phyloP scores from a whole-genome alignment of 2,113 vertebrate genomes.

The Gulo gulo region DNA sequence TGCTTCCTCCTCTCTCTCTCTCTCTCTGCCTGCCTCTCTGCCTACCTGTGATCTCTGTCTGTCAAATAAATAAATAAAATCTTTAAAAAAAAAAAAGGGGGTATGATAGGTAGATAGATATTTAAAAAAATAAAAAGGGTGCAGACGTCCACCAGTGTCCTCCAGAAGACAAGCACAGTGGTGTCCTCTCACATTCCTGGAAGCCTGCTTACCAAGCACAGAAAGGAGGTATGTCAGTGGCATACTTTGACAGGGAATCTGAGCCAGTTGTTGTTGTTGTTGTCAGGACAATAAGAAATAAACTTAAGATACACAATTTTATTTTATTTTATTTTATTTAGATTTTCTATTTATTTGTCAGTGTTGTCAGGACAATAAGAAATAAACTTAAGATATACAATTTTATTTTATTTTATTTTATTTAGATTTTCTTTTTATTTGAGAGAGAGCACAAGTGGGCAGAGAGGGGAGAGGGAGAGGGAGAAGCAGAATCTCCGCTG shows the following conservation, averaged over 20 bases:
- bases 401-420: not conserved
- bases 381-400: not conserved
- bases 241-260: not conserved
- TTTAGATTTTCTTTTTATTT: not conserved
- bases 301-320: not conserved
- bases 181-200: accelerated
- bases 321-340: not conserved
- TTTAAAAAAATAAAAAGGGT: not conserved
- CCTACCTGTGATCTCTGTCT: too few species aligned
- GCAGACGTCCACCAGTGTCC: accelerated
- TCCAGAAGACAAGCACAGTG: not conserved
- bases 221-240: not conserved
- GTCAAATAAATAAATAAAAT: too few species aligned
- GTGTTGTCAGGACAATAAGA: not conserved
- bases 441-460: not conserved
- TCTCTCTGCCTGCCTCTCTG: too few species aligned
- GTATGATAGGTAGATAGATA: not conserved
- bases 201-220: not conserved
- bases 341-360: not conserved
- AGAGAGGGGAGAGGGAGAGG: not conserved
- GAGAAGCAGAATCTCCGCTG: not conserved
- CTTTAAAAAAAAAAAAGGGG: too few species aligned
- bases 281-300: not conserved
- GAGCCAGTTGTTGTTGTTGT: not conserved
- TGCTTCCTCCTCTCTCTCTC: too few species aligned